A percentile compares a stretch with the other conserved stretches of the same genome.
Evolutionary conservation across 2,797 vertebrate genomes (phyloP).

Genomic region (Typhlichthys subterraneus): DNA sequence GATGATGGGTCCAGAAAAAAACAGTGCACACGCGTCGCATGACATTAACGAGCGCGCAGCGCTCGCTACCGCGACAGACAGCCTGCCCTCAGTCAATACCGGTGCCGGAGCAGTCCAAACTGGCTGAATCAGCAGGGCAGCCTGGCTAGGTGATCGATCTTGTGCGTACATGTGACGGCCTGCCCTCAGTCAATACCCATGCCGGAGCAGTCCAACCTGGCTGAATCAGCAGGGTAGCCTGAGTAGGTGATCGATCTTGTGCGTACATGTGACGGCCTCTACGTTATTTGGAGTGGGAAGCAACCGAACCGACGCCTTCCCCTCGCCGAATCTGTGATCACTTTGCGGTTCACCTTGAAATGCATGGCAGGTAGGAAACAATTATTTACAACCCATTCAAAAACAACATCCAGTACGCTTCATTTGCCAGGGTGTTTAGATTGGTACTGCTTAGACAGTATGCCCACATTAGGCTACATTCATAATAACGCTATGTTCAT

Average conservation of each 20-base stretch:
- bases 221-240: slow-evolving; percentile 3
- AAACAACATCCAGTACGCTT: not conserved
- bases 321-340: slow-evolving; percentile 35
- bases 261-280: not conserved
- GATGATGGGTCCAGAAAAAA: slow-evolving; percentile 37
- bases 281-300: slow-evolving; percentile 10
- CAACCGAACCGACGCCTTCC: slow-evolving; percentile 16
- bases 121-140: slow-evolving; percentile 9
- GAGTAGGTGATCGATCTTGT: slow-evolving; percentile 5
- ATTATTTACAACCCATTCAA: not conserved
- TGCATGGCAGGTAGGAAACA: slow-evolving; percentile 52
- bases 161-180: not conserved
- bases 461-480: no score
- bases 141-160: not conserved
- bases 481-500: not conserved
- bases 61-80: slow-evolving; percentile 35
- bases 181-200: slow-evolving; percentile 13
- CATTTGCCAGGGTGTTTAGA: not conserved
- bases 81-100: slow-evolving; percentile 27
- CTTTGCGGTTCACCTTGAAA: slow-evolving; percentile 67
- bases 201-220: slow-evolving; percentile 23
- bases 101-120: slow-evolving; percentile 20
- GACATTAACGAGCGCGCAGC: slow-evolving; percentile 27
- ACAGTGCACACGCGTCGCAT: slow-evolving; percentile 41
- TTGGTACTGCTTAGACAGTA: not conserved